Evolutionary conservation across 1,140 invertebrate species (phyloP), one percentile per base, ranked within the genome.

Genomic region (Mamestra configurata): DNA sequence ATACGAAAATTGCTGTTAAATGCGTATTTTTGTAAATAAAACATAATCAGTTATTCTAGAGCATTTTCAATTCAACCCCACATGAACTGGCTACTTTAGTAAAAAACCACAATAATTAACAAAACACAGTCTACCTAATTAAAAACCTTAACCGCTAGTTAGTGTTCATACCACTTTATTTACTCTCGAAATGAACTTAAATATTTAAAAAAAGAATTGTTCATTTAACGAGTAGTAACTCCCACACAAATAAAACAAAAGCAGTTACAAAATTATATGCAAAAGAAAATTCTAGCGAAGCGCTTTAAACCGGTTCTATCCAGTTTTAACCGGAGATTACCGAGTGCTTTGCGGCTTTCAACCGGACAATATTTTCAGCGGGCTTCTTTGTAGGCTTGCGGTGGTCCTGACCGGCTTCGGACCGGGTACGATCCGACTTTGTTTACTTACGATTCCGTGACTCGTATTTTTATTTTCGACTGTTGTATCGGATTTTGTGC

Each of bases 281-380:
- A 75, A 75, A 75, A 55, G 22, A 49, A 59, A 61, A 59, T 75
- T 75, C 70, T 18, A 72, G 31, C 13, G 43, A 55, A 61, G 4
- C 73, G 57, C 15, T 77, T 49, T 46, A 77, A 77, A 64, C 73
- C 27, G 27, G 40, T 35, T 15, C 24, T 6, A 64, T 20, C 79
- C 49, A 37, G 51, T 64, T 70, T 66, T 43, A 66, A 53, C 43
- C 61, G 77, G 59, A 80, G 81, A 82, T 84, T 84, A 83, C 79
- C 70, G 80, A 75, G 79, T 83, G 82, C 83, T 84, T 85, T 83
- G 83, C 81, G 82, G 85, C 82, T 85, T 83, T 83, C 81, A 82
- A 78, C 79, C 82, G 80, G 85, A 83, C 85, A 81, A 87, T 85
- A 86, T 84, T 81, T 81, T 72, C 73, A 35, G 15, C 61, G 61